Evolutionary conservation across 2,888 invertebrate genomes (phyloP).

Genomic region (Sphaerophoria rueppellii): DNA sequence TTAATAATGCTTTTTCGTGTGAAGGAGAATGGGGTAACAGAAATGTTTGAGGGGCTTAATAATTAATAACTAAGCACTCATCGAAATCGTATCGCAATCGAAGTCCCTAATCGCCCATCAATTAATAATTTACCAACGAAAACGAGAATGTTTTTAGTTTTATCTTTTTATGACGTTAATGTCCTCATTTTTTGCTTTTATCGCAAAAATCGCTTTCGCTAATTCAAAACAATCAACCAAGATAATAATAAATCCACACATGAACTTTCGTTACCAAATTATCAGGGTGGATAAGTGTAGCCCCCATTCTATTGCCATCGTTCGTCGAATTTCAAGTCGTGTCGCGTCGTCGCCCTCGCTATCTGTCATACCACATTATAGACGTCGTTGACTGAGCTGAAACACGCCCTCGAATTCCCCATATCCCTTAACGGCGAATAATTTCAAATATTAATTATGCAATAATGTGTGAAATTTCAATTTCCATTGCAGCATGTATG

Average conservation of each 20-base stretch:
- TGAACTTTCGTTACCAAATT: slow-evolving; percentile 13
- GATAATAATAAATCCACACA: slow-evolving; percentile 11
- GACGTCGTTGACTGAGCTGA: not conserved
- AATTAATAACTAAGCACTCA: slow-evolving; percentile 5
- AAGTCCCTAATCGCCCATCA: slow-evolving; percentile 63
- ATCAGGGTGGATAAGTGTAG: slow-evolving; percentile 25
- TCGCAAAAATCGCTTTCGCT: slow-evolving; percentile 46
- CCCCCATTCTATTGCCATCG: not conserved
- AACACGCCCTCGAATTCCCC: slow-evolving; percentile 55
- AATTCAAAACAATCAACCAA: slow-evolving; percentile 55
- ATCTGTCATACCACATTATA: not conserved
- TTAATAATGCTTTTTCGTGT: no score
- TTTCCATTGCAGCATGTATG: slow-evolving; percentile 63
- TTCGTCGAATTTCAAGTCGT: not conserved
- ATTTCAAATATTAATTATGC: slow-evolving; percentile 69
- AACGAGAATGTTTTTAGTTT: not conserved
- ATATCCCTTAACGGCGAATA: slow-evolving; percentile 59
- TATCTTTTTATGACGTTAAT: slow-evolving; percentile 24
- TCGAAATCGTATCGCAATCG: not conserved
- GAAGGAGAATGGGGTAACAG: no score
- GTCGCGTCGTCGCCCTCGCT: not conserved
- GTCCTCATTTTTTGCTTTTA: slow-evolving; percentile 35
- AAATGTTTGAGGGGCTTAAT: not conserved
- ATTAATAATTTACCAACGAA: slow-evolving; percentile 62
- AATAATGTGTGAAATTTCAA: slow-evolving; percentile 73